Conservation (phyloP, 2,797 vertebrate genomes). For the Coluber constrictor region DNA sequence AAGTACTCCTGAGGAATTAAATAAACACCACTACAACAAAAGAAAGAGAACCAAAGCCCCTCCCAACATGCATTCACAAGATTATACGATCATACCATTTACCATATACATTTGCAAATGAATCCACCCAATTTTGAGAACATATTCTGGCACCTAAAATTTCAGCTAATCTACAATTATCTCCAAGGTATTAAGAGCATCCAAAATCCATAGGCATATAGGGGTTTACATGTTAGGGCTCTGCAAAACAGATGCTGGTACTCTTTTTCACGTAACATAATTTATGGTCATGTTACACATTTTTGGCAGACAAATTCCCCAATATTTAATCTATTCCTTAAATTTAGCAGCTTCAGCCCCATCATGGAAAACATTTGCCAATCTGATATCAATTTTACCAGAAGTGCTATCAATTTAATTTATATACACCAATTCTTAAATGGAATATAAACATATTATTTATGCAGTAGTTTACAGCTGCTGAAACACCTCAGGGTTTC, state of each 20-base stretch:
- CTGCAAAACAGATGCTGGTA: not conserved
- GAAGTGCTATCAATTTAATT: not conserved
- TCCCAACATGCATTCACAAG: not conserved
- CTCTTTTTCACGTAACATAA: not conserved
- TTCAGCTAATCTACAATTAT: not conserved
- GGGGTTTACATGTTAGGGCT: not conserved
- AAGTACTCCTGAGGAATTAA: slow-evolving; percentile 35
- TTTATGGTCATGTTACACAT: not conserved
- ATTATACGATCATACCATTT: not conserved
- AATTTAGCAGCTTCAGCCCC: not conserved
- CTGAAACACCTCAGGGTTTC: not conserved
- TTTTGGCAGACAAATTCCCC: not conserved
- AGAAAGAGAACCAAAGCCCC: not conserved
- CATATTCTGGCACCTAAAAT: not conserved
- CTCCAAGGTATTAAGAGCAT: not conserved
- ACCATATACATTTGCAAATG: not conserved
- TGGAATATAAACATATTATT: not conserved
- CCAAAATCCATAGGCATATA: not conserved
- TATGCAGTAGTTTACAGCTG: not conserved
- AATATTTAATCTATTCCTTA: not conserved
- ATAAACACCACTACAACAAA: not conserved
- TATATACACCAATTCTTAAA: not conserved
- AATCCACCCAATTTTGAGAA: not conserved
- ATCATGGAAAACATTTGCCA: not conserved
- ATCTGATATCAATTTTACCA: not conserved